phyloP scores from a whole-genome alignment of 2,113 vertebrate genomes.

The Grammomys dolichurus region DNA sequence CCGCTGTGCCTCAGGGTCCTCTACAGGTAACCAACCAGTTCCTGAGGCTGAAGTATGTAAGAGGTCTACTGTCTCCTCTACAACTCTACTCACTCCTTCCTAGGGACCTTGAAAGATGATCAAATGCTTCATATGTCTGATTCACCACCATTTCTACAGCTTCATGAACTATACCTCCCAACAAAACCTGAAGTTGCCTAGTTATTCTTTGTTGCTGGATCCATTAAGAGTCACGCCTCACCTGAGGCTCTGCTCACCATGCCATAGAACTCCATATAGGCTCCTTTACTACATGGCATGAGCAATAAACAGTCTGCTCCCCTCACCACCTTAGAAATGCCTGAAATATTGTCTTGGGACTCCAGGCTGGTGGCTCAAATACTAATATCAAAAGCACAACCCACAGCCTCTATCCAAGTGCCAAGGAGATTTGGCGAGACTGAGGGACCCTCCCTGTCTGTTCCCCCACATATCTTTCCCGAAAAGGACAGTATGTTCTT shows the following conservation, averaged over 20 bases:
- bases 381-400: not conserved
- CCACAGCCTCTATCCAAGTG: not conserved
- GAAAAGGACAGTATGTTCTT: not conserved
- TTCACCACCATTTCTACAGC: not conserved
- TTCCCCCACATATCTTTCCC: too few relatives aligned
- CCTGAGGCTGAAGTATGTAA: not conserved
- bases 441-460: accelerated
- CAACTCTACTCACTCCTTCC: not conserved
- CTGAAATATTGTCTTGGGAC: not conserved
- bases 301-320: not conserved
- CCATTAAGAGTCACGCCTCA: not conserved
- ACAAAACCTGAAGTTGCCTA: not conserved
- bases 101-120: not conserved
- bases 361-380: not conserved
- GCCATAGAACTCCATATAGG: not conserved
- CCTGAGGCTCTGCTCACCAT: too few relatives aligned
- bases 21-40: not conserved
- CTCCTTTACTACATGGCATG: not conserved
- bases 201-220: not conserved
- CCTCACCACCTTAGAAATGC: not conserved
- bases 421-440: not conserved
- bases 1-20: not conserved
- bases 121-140: not conserved
- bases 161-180: not conserved
- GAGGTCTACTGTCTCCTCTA: not conserved